These are phyloP conservation scores for Colossoma macropomum DNA, from an alignment of 2,113 vertebrate genomes.

Conservation along the genomic window DNA sequence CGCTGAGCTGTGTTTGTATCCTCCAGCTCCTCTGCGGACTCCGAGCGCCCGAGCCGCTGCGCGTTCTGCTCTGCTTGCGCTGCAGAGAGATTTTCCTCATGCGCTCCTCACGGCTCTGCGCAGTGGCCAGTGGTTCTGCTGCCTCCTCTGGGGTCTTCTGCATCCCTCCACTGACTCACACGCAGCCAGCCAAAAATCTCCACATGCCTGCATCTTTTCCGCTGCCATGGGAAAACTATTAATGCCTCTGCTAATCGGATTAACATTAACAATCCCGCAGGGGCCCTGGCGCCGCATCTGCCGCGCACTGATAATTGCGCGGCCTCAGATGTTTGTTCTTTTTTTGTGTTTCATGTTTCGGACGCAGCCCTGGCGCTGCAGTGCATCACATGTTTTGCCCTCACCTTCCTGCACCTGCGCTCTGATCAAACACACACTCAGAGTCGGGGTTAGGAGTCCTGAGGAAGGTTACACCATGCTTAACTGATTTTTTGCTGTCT, in stretches of 20 bases:
- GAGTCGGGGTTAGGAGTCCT: constrained; percentile 6
- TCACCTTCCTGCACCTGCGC: constrained; percentile 18
- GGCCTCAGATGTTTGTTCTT: constrained; percentile 70
- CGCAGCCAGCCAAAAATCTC: constrained; percentile 65
- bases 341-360: constrained; percentile 55
- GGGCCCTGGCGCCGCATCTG: constrained; percentile 76
- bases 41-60: background rate
- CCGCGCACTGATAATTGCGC: constrained; percentile 75
- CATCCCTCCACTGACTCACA: constrained; percentile 66
- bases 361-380: constrained; percentile 49
- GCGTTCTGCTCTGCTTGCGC: constrained; percentile 15
- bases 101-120: constrained; percentile 24
- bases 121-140: background rate
- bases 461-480: constrained; percentile 22
- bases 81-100: constrained; percentile 17
- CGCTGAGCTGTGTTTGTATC: background rate
- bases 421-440: background rate
- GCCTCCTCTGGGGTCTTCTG: constrained; percentile 38
- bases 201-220: constrained; percentile 63
- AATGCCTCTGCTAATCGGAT: constrained; percentile 79
- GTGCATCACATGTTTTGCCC: constrained; percentile 44
- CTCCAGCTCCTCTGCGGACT: background rate
- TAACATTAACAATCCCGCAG: constrained; percentile 75
- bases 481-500: constrained; percentile 39
- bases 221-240: constrained; percentile 71